phyloP scores from a whole-genome alignment of 2,797 vertebrate genomes.

The Periophthalmus magnuspinnatus region DNA sequence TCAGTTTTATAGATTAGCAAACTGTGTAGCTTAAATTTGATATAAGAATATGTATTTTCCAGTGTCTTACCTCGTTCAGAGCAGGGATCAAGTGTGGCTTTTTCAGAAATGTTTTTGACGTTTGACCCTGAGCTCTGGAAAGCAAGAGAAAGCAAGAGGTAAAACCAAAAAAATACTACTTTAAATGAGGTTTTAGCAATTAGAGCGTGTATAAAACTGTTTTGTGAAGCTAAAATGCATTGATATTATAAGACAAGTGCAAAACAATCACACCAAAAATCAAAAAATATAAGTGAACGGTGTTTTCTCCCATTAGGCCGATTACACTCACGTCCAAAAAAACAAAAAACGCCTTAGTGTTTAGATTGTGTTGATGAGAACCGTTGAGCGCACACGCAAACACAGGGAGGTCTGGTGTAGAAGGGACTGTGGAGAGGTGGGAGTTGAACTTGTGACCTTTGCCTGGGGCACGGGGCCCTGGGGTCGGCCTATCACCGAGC shows the following conservation, averaged over 20 bases:
- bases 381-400: constrained; percentile 14
- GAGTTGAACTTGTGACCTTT: constrained; percentile 80
- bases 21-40: too few species aligned
- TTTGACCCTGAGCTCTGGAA: too few species aligned
- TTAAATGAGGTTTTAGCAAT: neutral
- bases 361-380: neutral
- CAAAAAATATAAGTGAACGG: constrained; percentile 8
- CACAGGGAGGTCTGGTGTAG: constrained; percentile 54
- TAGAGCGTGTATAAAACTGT: neutral
- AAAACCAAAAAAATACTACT: neutral
- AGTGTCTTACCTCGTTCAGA: too few species aligned
- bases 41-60: too few species aligned
- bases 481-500: constrained; percentile 70
- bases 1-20: too few species aligned
- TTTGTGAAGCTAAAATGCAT: neutral
- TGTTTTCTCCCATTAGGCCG: neutral
- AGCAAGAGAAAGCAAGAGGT: neutral
- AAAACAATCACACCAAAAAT: constrained; percentile 21
- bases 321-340: neutral
- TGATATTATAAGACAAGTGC: neutral
- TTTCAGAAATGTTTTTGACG: too few species aligned
- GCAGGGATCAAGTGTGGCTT: too few species aligned
- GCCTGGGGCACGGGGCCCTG: constrained; percentile 67
- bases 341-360: neutral
- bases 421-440: constrained; percentile 61